These are phyloP conservation scores for Chiridota heheva DNA, from an alignment of 35 echinoderm and acorn worm genomes.

Conservation along the genomic window DNA sequence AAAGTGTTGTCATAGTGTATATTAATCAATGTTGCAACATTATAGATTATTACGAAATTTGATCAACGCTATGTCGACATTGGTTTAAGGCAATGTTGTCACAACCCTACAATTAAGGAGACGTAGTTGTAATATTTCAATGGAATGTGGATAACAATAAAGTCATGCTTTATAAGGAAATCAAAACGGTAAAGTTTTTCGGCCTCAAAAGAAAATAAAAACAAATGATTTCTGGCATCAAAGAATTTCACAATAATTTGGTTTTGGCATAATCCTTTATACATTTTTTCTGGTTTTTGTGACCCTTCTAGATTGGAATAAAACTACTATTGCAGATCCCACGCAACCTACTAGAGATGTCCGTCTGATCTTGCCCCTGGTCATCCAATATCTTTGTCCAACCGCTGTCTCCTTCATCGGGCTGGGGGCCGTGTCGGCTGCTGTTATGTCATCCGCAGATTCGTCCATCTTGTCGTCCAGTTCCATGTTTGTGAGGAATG, in stretches of 20 bases:
- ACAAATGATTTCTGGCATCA: too few species aligned
- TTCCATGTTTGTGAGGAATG: slow-evolving; percentile 74
- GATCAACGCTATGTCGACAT: too few species aligned
- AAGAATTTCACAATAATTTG: neutral
- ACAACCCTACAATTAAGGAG: too few species aligned
- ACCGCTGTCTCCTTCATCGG: slow-evolving; percentile 63
- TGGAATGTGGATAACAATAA: too few species aligned
- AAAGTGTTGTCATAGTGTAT: too few species aligned
- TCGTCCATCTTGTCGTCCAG: slow-evolving; percentile 70
- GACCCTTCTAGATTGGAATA: slow-evolving; percentile 15
- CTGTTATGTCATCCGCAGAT: slow-evolving; percentile 77
- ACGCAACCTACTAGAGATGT: neutral
- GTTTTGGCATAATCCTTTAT: neutral
- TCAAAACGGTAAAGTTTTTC: neutral
- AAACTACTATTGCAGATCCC: neutral
- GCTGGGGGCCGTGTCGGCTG: slow-evolving; percentile 70
- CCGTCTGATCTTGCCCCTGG: slow-evolving; percentile 53
- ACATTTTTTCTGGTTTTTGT: neutral
- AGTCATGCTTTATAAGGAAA: too few species aligned
- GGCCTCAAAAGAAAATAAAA: neutral
- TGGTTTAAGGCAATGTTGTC: too few species aligned
- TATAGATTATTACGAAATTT: too few species aligned
- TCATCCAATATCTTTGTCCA: slow-evolving; percentile 72
- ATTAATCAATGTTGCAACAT: too few species aligned
- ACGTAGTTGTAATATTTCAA: too few species aligned